phyloP scores from a whole-genome alignment of 2,888 invertebrate genomes.

The Agrilus biguttatus region DNA sequence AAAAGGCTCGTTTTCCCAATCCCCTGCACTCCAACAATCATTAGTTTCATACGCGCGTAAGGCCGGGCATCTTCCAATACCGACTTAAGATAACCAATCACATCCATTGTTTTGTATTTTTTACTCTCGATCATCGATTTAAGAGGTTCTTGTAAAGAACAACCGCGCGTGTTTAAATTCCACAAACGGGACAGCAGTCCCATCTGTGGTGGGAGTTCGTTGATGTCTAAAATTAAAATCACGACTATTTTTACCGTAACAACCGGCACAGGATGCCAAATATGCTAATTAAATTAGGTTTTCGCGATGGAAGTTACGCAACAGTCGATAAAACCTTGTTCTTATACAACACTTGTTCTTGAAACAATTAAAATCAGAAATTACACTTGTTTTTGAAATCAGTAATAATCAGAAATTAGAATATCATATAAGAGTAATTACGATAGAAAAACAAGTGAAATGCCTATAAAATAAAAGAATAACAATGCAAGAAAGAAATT shows the following conservation, averaged over 20 bases:
- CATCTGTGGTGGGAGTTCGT: slow-evolving; percentile 87
- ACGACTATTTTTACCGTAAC: neutral
- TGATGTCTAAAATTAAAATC: slow-evolving; percentile 47
- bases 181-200: slow-evolving; percentile 87
- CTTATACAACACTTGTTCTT: too few species aligned
- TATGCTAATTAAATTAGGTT: neutral
- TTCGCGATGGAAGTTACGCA: neutral
- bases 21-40: slow-evolving; percentile 87
- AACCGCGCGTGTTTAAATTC: slow-evolving; percentile 88
- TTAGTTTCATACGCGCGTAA: slow-evolving; percentile 89
- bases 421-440: too few species aligned
- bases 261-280: neutral
- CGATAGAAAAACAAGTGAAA: too few species aligned
- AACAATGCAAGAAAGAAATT: too few species aligned
- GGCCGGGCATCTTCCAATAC: slow-evolving; percentile 80
- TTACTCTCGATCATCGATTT: slow-evolving; percentile 84
- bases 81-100: slow-evolving; percentile 82
- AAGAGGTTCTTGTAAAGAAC: slow-evolving; percentile 75
- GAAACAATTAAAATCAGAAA: too few species aligned
- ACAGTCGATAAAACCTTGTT: neutral
- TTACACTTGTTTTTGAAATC: too few species aligned
- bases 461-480: too few species aligned
- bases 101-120: slow-evolving; percentile 89
- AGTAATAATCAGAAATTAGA: too few species aligned
- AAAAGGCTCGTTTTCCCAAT: slow-evolving; percentile 82